Base-by-base conservation (phyloP, 2,113 vertebrate genomes). In the Rhipidura dahli region DNA sequence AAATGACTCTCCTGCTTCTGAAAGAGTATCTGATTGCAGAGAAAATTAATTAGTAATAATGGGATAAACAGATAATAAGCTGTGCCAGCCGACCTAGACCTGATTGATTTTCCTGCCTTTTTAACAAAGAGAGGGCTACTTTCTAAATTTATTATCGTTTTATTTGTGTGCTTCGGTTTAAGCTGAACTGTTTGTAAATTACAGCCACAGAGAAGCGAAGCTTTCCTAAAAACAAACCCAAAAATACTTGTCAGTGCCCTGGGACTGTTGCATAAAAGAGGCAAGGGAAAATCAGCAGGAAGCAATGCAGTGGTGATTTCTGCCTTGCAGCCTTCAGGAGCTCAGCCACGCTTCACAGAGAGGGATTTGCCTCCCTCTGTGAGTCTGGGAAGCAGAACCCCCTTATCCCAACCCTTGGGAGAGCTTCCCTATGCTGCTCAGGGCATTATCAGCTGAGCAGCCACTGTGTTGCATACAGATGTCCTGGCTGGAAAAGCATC, bases 171-270 rank as follows among this genome's bases (percentile, higher is more conserved):
- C 37, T 80, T 82, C 57, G 33, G 23, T 66, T 83, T n/a, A 76
- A 78, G 50, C 19, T 44, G 47, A 47, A 21, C 54, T 27, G 33
- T 66, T 65, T 50, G 20, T 19, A 56, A 93, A 51, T 37, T 16
- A 17, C 42, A 61, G 12, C 15, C 11, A 17, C 0, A 5, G 27
- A 56, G 42, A 63, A 57, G 23, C 0, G 3, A 73, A 73, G 6
- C 15, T 39, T 61, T 68, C 39, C 26, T 14, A 16, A 51, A 69
- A 64, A 31, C 19, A 68, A 77, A 27, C 17, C 2, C 31, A 47
- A 57, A 66, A 50, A 17, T 4, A 0, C 4, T 39, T 13, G 20
- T 65, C 7, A 66, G 18, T 70, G 61, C 37, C 50, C 18, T 2
- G 39, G 53, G 60, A 65, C 33, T 15, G 7, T 49, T 42, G 27